Percentiles rank a stretch among this genome's conserved stretches.
Conservation (phyloP, 2,113 vertebrate genomes). For the Neomonachus schauinslandi region DNA sequence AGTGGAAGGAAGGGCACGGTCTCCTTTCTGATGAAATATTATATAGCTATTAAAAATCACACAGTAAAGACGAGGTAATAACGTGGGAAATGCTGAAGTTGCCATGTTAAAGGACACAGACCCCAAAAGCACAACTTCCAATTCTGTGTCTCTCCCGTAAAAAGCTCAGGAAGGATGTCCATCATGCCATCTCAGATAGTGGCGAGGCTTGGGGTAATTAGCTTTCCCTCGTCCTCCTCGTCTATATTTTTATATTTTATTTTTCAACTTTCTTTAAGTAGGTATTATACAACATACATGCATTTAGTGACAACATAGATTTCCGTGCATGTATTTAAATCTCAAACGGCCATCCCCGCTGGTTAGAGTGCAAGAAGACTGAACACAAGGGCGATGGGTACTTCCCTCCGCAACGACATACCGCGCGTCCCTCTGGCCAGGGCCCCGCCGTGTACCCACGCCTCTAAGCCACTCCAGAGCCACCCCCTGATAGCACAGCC, state of each 20-base stretch:
- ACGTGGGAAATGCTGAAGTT: background rate
- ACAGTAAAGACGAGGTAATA: background rate
- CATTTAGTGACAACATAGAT: background rate
- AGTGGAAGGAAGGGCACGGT: accelerated
- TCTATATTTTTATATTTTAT: background rate
- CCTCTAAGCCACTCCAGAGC: background rate
- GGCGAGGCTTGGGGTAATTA: background rate
- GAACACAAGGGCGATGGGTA: background rate
- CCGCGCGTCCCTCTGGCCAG: accelerated
- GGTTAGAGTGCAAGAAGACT: background rate
- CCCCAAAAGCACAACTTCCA: background rate
- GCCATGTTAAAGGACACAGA: background rate
- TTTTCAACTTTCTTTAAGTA: background rate
- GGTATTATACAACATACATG: background rate
- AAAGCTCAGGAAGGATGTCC: background rate
- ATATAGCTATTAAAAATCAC: background rate
- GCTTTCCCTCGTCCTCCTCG: background rate
- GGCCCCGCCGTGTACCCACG: accelerated
- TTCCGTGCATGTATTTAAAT: background rate
- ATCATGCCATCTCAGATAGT: background rate
- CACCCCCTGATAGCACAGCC: background rate
- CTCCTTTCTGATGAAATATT: background rate
- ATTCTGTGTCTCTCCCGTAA: background rate
- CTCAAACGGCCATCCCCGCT: background rate
- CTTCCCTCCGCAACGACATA: background rate